Evolutionary conservation across 2,888 invertebrate genomes (phyloP).

Genomic region (Spodoptera exigua): DNA sequence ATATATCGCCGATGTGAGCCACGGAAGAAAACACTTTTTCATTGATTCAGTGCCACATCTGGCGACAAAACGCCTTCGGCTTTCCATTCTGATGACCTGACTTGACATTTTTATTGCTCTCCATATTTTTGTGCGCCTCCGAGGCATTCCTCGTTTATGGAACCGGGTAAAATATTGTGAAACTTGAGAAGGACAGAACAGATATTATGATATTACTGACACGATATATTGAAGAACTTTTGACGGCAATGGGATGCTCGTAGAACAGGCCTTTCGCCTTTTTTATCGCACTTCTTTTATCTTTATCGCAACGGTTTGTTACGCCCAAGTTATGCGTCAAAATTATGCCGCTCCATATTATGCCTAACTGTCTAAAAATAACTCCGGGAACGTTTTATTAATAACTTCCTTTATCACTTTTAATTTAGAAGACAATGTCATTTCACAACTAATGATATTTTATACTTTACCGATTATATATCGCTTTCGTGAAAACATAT

Average conservation of each 20-base stretch:
- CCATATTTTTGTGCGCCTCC: slow-evolving; percentile 85
- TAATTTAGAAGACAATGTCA: slow-evolving; percentile 21
- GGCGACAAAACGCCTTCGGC: slow-evolving; percentile 87
- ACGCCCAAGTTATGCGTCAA: slow-evolving; percentile 42
- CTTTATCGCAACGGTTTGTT: slow-evolving; percentile 60
- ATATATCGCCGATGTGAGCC: slow-evolving; percentile 82
- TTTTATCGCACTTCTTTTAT: slow-evolving; percentile 69
- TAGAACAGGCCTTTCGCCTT: slow-evolving; percentile 59
- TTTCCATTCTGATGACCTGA: slow-evolving; percentile 89
- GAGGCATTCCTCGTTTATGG: slow-evolving; percentile 81
- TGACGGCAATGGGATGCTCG: slow-evolving; percentile 64
- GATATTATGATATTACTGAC: slow-evolving; percentile 82
- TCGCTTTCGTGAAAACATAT: too few species aligned
- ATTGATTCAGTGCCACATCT: slow-evolving; percentile 88
- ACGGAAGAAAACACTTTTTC: slow-evolving; percentile 88
- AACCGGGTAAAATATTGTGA: slow-evolving; percentile 83
- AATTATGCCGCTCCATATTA: slow-evolving; percentile 48
- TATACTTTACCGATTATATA: too few species aligned
- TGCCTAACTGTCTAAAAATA: slow-evolving; percentile 50
- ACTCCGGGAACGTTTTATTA: slow-evolving; percentile 18
- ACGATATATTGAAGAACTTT: slow-evolving; percentile 79
- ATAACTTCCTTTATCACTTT: not conserved
- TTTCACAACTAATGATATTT: slow-evolving; percentile 3
- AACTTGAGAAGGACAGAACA: slow-evolving; percentile 80
- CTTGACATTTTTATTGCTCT: slow-evolving; percentile 89